Conservation (phyloP, 2,113 vertebrate genomes). For the Anarrhichthys ocellatus region DNA sequence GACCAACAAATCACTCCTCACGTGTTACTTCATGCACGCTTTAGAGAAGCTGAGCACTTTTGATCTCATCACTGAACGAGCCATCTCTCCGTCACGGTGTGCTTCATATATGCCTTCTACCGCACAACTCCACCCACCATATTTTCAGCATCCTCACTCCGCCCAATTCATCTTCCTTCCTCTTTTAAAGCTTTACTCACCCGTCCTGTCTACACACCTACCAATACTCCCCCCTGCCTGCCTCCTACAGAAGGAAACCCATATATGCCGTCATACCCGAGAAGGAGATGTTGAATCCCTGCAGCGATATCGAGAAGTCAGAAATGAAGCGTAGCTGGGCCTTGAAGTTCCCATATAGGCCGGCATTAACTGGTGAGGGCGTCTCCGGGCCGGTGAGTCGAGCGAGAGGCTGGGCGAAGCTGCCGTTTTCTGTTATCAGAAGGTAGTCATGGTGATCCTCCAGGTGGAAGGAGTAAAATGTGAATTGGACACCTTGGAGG, state of each 20-base stretch:
- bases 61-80: constrained; percentile 57
- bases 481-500: constrained; percentile 83
- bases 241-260: constrained; percentile 24
- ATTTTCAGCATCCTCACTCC: constrained; percentile 14
- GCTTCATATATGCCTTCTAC: constrained; percentile 2
- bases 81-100: not conserved
- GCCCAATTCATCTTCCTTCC: constrained; percentile 4
- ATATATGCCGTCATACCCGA: constrained; percentile 69
- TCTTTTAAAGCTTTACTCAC: constrained; percentile 12
- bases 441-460: constrained; percentile 87
- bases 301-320: constrained; percentile 86
- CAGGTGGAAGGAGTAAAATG: constrained; percentile 85
- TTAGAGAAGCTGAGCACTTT: constrained; percentile 57
- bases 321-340: constrained; percentile 87
- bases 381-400: constrained; percentile 83
- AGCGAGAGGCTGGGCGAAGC: constrained; percentile 82
- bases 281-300: constrained; percentile 86
- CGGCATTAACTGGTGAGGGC: constrained; percentile 79
- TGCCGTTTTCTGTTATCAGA: constrained; percentile 84
- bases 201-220: not conserved
- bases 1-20: constrained; percentile 59
- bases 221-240: not conserved
- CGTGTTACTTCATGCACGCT: constrained; percentile 54
- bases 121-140: constrained; percentile 26
- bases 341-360: constrained; percentile 85